Percentiles rank a stretch among this genome's conserved stretches.
These are phyloP conservation scores for Lepisosteus osseus DNA, from an alignment of 2,113 vertebrate species.

Conservation along the genomic window DNA sequence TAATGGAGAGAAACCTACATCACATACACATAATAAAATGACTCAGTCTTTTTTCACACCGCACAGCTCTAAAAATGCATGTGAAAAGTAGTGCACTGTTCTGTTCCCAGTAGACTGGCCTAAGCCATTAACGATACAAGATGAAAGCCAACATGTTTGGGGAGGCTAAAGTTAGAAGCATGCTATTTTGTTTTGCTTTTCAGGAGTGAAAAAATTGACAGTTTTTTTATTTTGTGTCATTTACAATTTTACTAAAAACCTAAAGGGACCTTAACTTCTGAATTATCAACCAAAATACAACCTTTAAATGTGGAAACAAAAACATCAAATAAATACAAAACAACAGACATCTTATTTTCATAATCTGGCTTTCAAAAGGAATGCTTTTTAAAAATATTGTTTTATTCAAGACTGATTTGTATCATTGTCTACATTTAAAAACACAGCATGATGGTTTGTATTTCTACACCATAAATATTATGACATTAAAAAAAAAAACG, in stretches of 20 bases:
- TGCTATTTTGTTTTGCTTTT: conserved; percentile 21
- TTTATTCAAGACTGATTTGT: no score
- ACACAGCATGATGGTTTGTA: no score
- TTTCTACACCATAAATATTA: no score
- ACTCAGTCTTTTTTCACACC: conserved; percentile 8
- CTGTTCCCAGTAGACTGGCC: conserved; percentile 6
- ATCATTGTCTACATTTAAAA: no score
- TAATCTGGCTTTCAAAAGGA: no score
- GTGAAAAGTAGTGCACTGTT: conserved; percentile 9
- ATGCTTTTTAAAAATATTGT: no score
- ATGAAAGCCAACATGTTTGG: conserved; percentile 9
- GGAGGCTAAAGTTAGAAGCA: conserved; percentile 8
- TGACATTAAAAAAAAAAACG: no score
- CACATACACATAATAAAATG: neutral
- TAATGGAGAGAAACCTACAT: neutral
- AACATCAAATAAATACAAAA: no score
- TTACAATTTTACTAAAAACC: conserved; percentile 43
- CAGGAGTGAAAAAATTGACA: conserved; percentile 23
- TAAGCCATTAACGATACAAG: conserved; percentile 19
- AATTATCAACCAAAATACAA: neutral
- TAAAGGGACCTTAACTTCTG: conserved; percentile 16
- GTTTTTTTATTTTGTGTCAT: conserved; percentile 26
- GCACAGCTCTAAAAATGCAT: conserved; percentile 3
- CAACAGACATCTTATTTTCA: no score
- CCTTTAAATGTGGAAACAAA: no score